Conservation (phyloP, 2,888 invertebrate genomes). For the Sclerodermus sp. region DNA sequence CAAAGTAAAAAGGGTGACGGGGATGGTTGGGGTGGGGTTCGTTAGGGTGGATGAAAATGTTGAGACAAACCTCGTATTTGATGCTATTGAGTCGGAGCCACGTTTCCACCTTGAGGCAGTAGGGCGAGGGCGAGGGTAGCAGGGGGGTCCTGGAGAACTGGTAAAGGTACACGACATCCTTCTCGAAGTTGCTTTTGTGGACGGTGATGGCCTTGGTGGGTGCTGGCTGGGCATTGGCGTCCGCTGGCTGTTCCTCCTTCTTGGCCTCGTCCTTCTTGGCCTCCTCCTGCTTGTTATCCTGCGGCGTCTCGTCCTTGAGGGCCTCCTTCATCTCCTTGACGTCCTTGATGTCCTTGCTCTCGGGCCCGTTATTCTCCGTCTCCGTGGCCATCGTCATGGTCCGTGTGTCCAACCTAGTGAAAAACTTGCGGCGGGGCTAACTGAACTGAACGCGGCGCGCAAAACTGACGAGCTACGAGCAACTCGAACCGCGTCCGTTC, state of each 20-base stretch:
- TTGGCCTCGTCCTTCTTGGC: slow-evolving; percentile 54
- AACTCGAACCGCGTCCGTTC: background rate
- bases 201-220: slow-evolving; percentile 75
- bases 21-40: too few relatives aligned
- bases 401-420: background rate
- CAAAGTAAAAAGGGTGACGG: too few relatives aligned
- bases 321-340: slow-evolving; percentile 64
- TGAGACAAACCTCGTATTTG: slow-evolving; percentile 93
- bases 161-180: slow-evolving; percentile 91
- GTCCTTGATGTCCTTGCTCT: slow-evolving; percentile 64
- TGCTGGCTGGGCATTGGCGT: slow-evolving; percentile 58
- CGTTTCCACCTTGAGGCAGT: slow-evolving; percentile 94
- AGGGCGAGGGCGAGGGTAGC: slow-evolving; percentile 88
- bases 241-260: slow-evolving; percentile 58
- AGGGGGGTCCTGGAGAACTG: slow-evolving; percentile 90
- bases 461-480: background rate
- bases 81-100: slow-evolving; percentile 90
- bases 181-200: slow-evolving; percentile 85
- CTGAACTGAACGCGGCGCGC: background rate
- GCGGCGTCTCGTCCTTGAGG: slow-evolving; percentile 53
- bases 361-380: slow-evolving; percentile 69
- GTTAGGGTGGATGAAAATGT: too few relatives aligned
- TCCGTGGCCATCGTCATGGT: slow-evolving; percentile 77
- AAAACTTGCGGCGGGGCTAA: too few relatives aligned
- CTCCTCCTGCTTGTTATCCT: slow-evolving; percentile 45